Conservation (phyloP, 2,888 invertebrate genomes). For the Nephrotoma appendiculata region DNA sequence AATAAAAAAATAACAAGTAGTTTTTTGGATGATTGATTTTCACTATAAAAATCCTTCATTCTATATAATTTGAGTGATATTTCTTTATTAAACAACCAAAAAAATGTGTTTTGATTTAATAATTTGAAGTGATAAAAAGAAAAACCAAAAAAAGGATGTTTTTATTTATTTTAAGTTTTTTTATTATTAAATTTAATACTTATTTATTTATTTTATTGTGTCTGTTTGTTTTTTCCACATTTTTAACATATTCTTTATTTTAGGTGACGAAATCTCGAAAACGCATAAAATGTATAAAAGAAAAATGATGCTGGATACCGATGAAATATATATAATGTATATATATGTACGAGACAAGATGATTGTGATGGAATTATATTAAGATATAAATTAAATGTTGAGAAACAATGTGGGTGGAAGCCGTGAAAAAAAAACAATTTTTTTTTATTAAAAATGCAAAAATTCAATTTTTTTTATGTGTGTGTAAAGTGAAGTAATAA, state of each 20-base stretch:
- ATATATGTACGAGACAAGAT: neutral
- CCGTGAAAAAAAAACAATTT: neutral
- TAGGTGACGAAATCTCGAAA: neutral
- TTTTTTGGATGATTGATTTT: neutral
- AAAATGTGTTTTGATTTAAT: neutral
- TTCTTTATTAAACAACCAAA: neutral
- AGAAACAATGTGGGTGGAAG: neutral
- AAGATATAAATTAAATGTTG: neutral
- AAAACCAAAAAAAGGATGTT: neutral
- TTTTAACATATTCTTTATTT: slow-evolving; percentile 1
- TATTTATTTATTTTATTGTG: neutral
- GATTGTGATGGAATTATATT: neutral
- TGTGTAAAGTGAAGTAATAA: slow-evolving; percentile 4
- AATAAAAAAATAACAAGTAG: neutral
- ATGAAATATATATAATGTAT: neutral
- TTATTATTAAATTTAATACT: neutral
- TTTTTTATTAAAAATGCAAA: neutral
- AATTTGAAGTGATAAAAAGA: neutral
- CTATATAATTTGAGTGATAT: neutral
- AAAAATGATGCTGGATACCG: neutral
- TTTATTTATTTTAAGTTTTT: neutral
- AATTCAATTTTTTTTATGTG: neutral
- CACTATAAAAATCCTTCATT: neutral
- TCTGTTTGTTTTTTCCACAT: neutral
- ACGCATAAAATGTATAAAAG: neutral